Conservation (phyloP, 2,113 vertebrate genomes). For the Phalacrocorax aristotelis region DNA sequence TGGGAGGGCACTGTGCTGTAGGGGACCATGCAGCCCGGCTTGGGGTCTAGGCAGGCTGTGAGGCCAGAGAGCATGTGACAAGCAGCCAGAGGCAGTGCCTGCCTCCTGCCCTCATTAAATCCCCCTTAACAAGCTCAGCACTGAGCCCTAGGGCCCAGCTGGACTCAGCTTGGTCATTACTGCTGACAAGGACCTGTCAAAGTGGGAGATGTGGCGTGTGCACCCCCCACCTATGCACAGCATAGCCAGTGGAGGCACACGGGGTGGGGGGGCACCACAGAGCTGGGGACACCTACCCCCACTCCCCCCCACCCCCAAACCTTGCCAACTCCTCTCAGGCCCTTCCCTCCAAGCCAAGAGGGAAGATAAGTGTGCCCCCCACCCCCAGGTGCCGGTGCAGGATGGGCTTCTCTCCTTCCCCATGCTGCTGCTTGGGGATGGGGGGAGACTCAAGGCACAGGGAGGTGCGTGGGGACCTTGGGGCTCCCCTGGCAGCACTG, state of each 20-base stretch:
- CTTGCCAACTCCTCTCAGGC: background rate
- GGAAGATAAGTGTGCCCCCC: accelerated
- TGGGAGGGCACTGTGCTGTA: accelerated
- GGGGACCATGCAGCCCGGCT: accelerated
- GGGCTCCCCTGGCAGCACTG: background rate
- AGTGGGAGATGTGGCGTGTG: background rate
- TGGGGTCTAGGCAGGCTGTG: background rate
- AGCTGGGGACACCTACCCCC: background rate
- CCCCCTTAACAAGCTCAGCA: slow-evolving; percentile 52
- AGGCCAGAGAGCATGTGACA: background rate
- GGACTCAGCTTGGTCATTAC: slow-evolving; percentile 33
- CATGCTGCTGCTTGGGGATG: background rate
- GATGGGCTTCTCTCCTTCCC: too few relatives aligned
- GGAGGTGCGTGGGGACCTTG: background rate
- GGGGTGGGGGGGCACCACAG: background rate
- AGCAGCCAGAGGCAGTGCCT: slow-evolving; percentile 57
- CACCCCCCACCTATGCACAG: background rate
- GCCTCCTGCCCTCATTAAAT: slow-evolving; percentile 57
- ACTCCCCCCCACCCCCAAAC: too few relatives aligned
- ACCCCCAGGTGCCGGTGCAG: accelerated
- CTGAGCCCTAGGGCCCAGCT: slow-evolving; percentile 40
- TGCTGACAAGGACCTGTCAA: slow-evolving; percentile 37
- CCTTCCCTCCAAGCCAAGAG: background rate
- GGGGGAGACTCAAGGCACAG: accelerated
- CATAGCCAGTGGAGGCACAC: background rate